These are phyloP conservation scores for Neotragus moschatus DNA, from an alignment of 2,113 vertebrate species.

Conservation along the genomic window DNA sequence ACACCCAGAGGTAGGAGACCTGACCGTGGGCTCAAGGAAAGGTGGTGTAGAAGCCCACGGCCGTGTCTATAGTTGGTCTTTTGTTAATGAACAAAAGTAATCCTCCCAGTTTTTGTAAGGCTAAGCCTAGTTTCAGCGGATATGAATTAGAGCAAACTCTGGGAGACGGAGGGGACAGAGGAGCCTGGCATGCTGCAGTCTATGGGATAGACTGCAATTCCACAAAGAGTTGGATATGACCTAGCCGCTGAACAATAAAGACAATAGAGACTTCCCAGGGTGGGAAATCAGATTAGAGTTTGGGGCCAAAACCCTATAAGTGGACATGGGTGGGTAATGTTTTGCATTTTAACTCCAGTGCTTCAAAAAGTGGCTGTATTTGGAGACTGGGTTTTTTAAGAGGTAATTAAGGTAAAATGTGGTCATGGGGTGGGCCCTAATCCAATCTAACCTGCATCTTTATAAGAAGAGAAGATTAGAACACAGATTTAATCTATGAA, in stretches of 20 bases:
- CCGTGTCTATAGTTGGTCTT: background rate
- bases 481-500: background rate
- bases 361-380: background rate
- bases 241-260: background rate
- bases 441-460: background rate
- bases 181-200: background rate
- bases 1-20: background rate
- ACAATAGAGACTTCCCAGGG: background rate
- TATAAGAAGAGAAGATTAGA: background rate
- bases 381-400: background rate
- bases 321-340: background rate
- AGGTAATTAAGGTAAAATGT: background rate
- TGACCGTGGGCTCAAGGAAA: background rate
- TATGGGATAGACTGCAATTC: too few species aligned
- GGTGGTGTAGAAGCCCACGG: background rate
- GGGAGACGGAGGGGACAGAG: background rate
- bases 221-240: background rate
- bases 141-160: background rate
- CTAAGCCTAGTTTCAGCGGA: background rate
- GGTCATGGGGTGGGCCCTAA: background rate
- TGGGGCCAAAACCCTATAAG: background rate
- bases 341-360: background rate
- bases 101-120: background rate
- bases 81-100: background rate
- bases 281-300: background rate